phyloP scores from a whole-genome alignment of 2,888 invertebrate species.

The Nematopogon swammerdamellus region DNA sequence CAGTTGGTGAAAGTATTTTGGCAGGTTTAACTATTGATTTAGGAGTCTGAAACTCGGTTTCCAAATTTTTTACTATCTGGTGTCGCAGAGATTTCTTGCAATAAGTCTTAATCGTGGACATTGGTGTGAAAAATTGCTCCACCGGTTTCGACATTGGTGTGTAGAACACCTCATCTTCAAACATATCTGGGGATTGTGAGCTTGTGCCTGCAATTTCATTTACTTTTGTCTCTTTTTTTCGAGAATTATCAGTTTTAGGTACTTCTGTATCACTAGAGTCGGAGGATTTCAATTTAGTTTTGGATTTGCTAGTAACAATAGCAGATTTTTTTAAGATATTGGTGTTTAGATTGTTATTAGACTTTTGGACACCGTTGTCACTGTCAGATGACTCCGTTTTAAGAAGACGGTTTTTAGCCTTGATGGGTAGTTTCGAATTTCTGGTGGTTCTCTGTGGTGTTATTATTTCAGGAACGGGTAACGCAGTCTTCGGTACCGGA shows the following conservation, averaged over 20 bases:
- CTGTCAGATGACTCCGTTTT: background rate
- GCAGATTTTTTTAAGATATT: too few relatives aligned
- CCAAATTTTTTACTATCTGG: conserved; percentile 33
- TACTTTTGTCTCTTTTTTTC: too few relatives aligned
- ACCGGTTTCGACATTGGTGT: conserved; percentile 24
- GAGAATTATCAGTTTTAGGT: too few relatives aligned
- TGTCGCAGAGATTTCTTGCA: conserved; percentile 19
- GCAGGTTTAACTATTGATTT: background rate
- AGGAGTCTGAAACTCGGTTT: conserved; percentile 30
- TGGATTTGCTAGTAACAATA: background rate
- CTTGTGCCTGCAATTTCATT: too few relatives aligned
- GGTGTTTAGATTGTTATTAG: too few relatives aligned
- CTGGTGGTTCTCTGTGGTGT: conserved; percentile 23
- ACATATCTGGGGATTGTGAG: background rate
- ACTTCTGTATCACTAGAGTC: too few relatives aligned
- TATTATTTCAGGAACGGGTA: conserved; percentile 24
- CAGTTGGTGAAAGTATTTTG: too few relatives aligned
- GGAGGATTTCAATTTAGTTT: background rate
- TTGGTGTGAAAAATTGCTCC: conserved; percentile 35
- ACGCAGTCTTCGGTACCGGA: conserved; percentile 25
- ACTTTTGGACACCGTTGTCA: background rate
- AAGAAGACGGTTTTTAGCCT: conserved; percentile 17
- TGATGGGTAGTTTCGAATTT: conserved; percentile 17
- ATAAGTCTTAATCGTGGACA: conserved; percentile 30
- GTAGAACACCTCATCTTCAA: background rate